Base-by-base conservation (phyloP, 1,140 invertebrate genomes). In the Chelonus insularis region DNA sequence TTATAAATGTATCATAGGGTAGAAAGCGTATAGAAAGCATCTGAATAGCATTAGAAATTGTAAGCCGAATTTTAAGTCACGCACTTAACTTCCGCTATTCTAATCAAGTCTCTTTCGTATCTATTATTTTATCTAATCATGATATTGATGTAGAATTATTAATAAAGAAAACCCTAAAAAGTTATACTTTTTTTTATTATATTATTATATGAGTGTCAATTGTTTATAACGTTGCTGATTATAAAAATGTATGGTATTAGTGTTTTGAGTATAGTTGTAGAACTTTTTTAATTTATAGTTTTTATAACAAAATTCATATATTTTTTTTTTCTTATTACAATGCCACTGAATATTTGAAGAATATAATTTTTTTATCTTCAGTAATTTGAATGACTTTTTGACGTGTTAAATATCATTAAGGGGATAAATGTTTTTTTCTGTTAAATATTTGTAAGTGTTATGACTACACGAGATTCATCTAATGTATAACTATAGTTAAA, bases 41-140 rank as follows among this genome's bases (percentile, higher is more conserved):
- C 52, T 57, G 58, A 65, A 55, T 58, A 58, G 37, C 48, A 57
- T 57, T 37, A 61, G 55, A 65, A 61, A 65, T 65, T 56, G 61
- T 64, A 32, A 57, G 25, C 55, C 21, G 54, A 47, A 47, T 23
- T 54, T 29, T 34, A 32, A 58, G 63, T 65, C 63, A 65, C 63
- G 63, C 58, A 65, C 47, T 29, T 29, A 25, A n/a, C 14, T 14
- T 52, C 45, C n/a, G 41, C 36, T 21, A 20, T 25, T 41, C 50
- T 16, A 16, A 43, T 43, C 50, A 52, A 52, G 12, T 21, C 16
- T 34, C 34, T 52, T 14, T 52, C 29, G 9, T 50, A 12, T 23
- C 14, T 21, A 54, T 18, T 16, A 36, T 34, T 8, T 7, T n/a
- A 34, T 54, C 36, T 20, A 14, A 1, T 1, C 12, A 18, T 18